Base-by-base conservation (phyloP, 2,797 vertebrate genomes). In the Dallia pectoralis region DNA sequence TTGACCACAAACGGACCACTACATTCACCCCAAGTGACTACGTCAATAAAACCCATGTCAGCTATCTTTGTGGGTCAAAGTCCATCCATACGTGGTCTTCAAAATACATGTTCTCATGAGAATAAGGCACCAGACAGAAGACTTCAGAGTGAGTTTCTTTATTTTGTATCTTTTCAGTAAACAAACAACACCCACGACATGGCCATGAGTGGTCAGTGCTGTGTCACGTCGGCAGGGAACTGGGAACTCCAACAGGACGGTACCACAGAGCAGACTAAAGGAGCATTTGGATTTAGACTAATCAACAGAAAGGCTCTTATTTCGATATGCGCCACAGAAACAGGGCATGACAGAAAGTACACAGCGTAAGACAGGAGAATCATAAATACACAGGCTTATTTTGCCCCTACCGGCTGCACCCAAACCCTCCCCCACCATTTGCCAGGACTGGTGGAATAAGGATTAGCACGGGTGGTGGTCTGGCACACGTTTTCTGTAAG, bases 381-480 rank as follows among this genome's bases (percentile, higher is more conserved):
- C 83, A 92, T 93, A 93, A 93, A 93, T 93, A 92, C 71, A 86
- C 79, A 70, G 75, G 76, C 22, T 25, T 22, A 2, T 75, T 63
- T 62, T 78, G 66, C 73, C 40, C 69, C 18, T 18, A 4, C 68
- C 33, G 69, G 74, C 61, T 30, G 27, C 5, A 22, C 19, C 22
- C 19, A 81, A 65, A n/a, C 77, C 76, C 72, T 79, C 79, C 36
- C 77, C 79, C 73, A 74, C n/a, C n/a, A n/a, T n/a, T n/a, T n/a
- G n/a, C n/a, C n/a, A n/a, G 64, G 69, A 77, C 62, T 2, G 22
- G 82, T 80, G 81, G 78, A n/a, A n/a, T n/a, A n/a, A n/a, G n/a
- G 79, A 72, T 89, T 95, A 98, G 85, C 98, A 99, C 1, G 98
- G 98, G 77, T 97, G 96, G 81, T 98, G 95, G 87, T 99, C 98